phyloP scores from a whole-genome alignment of 1,140 invertebrate species.

The Neocloeon triangulifer region DNA sequence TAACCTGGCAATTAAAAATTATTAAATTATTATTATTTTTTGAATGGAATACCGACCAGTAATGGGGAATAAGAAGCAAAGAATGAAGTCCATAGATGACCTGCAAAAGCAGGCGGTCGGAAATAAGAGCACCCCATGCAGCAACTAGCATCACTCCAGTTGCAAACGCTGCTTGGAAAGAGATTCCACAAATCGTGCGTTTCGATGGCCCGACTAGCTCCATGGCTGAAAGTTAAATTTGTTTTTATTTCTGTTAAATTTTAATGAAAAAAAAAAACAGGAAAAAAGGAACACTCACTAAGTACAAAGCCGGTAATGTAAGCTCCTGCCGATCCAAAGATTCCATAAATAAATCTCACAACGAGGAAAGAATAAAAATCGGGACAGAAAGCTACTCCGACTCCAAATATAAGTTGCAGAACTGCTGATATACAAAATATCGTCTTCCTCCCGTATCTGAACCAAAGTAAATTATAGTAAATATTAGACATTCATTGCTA shows the following conservation, averaged over 20 bases:
- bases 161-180: constrained; percentile 59
- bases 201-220: constrained; percentile 64
- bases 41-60: constrained; percentile 27
- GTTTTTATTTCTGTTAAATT: neutral
- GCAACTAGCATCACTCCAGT: constrained; percentile 62
- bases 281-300: constrained; percentile 23
- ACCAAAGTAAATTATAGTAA: neutral
- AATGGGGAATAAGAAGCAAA: constrained; percentile 45
- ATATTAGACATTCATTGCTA: too few relatives aligned
- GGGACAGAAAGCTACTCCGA: constrained; percentile 45
- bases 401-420: constrained; percentile 43
- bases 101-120: constrained; percentile 49
- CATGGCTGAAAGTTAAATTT: constrained; percentile 30
- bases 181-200: constrained; percentile 56
- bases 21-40: neutral
- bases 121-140: constrained; percentile 53
- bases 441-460: constrained; percentile 45
- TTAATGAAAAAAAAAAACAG: too few relatives aligned
- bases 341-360: constrained; percentile 47
- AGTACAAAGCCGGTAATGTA: constrained; percentile 68
- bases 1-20: constrained; percentile 24
- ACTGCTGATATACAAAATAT: constrained; percentile 53
- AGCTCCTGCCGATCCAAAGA: constrained; percentile 60
- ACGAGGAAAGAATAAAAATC: constrained; percentile 48
- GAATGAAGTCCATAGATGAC: constrained; percentile 56